Evolutionary conservation across 2,113 vertebrate genomes (phyloP), one percentile per base, ranked within the genome.

Genomic region (Oriolus oriolus): DNA sequence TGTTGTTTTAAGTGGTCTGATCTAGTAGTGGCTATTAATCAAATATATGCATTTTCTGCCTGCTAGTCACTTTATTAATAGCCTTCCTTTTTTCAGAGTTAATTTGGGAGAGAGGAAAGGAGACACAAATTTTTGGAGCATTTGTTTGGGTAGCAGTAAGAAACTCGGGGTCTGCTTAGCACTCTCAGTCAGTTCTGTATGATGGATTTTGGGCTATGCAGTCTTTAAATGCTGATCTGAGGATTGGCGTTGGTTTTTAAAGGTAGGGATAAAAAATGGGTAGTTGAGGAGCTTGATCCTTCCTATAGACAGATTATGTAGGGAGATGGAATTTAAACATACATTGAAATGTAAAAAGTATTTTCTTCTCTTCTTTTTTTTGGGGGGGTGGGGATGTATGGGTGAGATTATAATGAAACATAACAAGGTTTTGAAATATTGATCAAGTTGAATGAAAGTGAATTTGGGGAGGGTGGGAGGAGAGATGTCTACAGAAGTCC

Each of bases 331-430:
- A 74, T 49, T 85, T 70, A 82, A 85, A 42, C 24, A 17, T 33
- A 6, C 17, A n/a, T 17, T 9, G 31, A 86, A 61, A 63, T 31
- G 21, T 27, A 15, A 61, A 68, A 90, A 24, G 27, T 42, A 3
- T 28, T 50, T 89, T 68, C 5, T 49, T 57, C 18, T 47, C 15
- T 20, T 35, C 3, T 21, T 18, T 27, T 45, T 39, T 47, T 35
- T 8, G 0, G 1, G 0, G 11, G 16, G 13, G 1, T 6, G 14
- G 3, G 2, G 7, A 2, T 44, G 3, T 39, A 2, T 30, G 3
- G 16, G 10, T 73, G 23, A 8, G 8, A 54, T 56, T 50, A 35
- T 53, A 54, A 30, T 23, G n/a, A 74, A 53, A 16, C 13, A 5
- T 30, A 44, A 23, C 18, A 26, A 47, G 16, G 3, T 54, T 80